These are phyloP conservation scores for Chrysopa pallens DNA, from an alignment of 1,140 invertebrate genomes.

Conservation along the genomic window DNA sequence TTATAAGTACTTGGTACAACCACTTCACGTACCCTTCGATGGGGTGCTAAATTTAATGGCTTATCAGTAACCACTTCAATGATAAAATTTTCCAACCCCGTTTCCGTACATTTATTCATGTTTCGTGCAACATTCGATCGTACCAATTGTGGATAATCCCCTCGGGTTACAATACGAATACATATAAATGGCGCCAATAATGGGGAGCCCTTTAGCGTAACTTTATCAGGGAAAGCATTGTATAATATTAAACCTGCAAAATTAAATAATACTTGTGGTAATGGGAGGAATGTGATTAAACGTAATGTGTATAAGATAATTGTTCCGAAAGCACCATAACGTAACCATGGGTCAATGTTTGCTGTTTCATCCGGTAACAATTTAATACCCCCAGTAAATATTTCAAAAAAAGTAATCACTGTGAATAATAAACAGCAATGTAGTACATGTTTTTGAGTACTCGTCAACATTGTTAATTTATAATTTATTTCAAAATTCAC, in stretches of 20 bases:
- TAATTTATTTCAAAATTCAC: constrained; percentile 4
- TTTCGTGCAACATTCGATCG: constrained; percentile 77
- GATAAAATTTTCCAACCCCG: constrained; percentile 89
- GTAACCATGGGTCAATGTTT: constrained; percentile 57
- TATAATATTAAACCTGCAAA: constrained; percentile 79
- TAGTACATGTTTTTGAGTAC: constrained; percentile 48
- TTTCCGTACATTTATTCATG: constrained; percentile 72
- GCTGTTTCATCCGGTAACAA: constrained; percentile 35
- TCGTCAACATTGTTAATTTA: constrained; percentile 34
- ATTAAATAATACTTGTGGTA: constrained; percentile 83
- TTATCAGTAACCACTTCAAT: constrained; percentile 96
- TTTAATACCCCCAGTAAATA: constrained; percentile 59
- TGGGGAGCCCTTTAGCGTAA: constrained; percentile 74
- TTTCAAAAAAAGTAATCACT: constrained; percentile 60
- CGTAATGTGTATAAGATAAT: constrained; percentile 61
- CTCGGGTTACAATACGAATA: constrained; percentile 86
- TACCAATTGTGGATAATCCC: constrained; percentile 86
- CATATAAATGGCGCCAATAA: constrained; percentile 88
- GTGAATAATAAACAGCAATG: constrained; percentile 60
- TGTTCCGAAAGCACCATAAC: constrained; percentile 56
- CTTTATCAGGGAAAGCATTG: constrained; percentile 90
- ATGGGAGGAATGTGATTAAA: constrained; percentile 66
- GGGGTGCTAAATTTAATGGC: constrained; percentile 49
- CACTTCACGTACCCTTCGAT: constrained; percentile 57
- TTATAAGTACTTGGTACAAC: constrained; percentile 73